phyloP scores from a whole-genome alignment of 2,113 vertebrate genomes.

The Gila orcuttii region DNA sequence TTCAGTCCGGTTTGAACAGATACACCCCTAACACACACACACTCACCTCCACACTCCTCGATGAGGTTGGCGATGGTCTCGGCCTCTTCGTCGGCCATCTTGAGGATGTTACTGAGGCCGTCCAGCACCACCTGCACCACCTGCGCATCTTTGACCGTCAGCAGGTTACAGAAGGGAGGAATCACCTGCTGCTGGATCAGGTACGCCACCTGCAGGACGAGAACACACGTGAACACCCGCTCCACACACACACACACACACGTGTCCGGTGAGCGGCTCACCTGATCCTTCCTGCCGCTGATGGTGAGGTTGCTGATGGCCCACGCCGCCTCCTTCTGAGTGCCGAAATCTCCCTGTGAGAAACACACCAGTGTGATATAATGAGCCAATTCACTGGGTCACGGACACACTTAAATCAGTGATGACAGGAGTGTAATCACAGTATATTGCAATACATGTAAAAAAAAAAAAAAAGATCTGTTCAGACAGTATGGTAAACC shows the following conservation, averaged over 20 bases:
- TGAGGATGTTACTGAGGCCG: constrained; percentile 99
- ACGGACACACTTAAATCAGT: background rate
- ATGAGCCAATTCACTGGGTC: background rate
- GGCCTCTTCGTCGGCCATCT: constrained; percentile 98
- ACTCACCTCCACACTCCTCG: constrained; percentile 94
- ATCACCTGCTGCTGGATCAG: constrained; percentile 98
- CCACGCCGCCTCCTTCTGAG: constrained; percentile 99
- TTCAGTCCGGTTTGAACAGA: no score
- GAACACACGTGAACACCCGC: background rate
- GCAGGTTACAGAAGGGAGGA: constrained; percentile 97
- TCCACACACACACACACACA: fast-evolving
- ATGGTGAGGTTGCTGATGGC: constrained; percentile 99
- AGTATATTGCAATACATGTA: no score
- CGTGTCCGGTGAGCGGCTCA: constrained; percentile 59
- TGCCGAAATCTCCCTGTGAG: constrained; percentile 96
- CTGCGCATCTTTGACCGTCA: constrained; percentile 97
- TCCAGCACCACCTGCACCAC: constrained; percentile 98
- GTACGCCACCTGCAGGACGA: constrained; percentile 86
- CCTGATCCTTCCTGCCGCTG: constrained; percentile 98
- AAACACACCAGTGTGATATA: background rate
- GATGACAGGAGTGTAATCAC: no score
- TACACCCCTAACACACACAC: no score
- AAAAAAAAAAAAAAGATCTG: no score
- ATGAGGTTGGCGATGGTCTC: constrained; percentile 98
- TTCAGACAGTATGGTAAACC: no score